Conservation (phyloP, 2,797 vertebrate species). For the Labroides dimidiatus region DNA sequence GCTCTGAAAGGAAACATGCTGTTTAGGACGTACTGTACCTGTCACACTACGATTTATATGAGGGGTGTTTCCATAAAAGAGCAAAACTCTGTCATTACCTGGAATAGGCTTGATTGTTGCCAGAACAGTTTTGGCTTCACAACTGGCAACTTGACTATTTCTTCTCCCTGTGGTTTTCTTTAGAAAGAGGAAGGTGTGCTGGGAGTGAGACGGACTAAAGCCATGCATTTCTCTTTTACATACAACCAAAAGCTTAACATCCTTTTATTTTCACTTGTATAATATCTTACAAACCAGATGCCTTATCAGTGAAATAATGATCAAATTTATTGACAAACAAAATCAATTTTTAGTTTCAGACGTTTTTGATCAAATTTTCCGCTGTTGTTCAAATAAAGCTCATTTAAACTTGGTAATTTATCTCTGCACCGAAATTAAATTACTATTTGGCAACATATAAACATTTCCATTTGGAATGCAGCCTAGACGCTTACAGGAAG, state of each 20-base stretch:
- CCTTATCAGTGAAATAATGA: no score
- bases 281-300: no score
- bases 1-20: constrained; percentile 40
- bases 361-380: no score
- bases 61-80: constrained; percentile 65
- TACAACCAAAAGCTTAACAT: no score
- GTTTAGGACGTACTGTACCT: constrained; percentile 50
- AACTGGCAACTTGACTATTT: constrained; percentile 64
- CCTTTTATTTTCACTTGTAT: no score
- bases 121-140: constrained; percentile 69
- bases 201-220: constrained; percentile 55
- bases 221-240: constrained; percentile 12
- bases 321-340: no score
- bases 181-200: constrained; percentile 34
- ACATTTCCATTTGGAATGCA: neutral
- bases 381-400: no score
- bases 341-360: no score
- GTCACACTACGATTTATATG: constrained; percentile 68
- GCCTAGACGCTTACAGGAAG: neutral
- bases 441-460: neutral
- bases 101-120: constrained; percentile 65
- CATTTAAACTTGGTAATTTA: neutral
- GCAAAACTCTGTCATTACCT: constrained; percentile 76
- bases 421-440: neutral
- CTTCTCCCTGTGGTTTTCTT: constrained; percentile 46